A percentile compares a stretch with the other conserved stretches of the same genome.
Evolutionary conservation across 2,797 vertebrate species (phyloP).

Genomic region (Picus viridis): DNA sequence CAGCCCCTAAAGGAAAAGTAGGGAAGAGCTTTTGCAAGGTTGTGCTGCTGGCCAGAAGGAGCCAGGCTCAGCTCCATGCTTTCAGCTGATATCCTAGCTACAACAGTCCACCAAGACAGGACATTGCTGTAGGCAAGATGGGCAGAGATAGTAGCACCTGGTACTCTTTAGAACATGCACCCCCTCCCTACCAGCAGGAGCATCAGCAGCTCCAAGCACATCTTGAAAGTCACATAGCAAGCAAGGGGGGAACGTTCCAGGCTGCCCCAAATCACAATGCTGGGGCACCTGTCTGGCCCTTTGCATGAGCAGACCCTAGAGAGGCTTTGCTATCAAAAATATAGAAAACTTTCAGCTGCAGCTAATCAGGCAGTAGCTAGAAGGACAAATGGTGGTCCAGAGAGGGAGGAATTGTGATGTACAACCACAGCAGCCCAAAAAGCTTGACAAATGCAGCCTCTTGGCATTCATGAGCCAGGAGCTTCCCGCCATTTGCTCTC

Average conservation of each 20-base stretch:
- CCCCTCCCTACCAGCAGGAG: neutral
- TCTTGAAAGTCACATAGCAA: neutral
- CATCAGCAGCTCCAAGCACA: neutral
- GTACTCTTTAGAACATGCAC: fast-evolving
- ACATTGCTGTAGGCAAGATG: fast-evolving
- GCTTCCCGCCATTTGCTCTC: neutral
- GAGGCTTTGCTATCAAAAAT: neutral
- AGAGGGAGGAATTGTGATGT: neutral
- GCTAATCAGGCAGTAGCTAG: neutral
- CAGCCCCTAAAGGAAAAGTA: fast-evolving
- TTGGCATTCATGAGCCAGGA: neutral
- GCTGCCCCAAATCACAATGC: fast-evolving
- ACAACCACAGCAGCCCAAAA: neutral
- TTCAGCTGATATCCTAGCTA: neutral
- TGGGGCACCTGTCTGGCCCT: neutral
- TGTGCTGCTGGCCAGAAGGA: neutral
- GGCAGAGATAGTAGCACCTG: neutral
- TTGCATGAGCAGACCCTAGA: neutral
- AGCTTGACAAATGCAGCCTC: neutral
- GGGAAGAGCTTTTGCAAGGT: neutral
- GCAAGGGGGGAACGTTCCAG: fast-evolving
- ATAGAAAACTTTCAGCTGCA: neutral
- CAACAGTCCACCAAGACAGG: neutral
- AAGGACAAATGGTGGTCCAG: neutral
- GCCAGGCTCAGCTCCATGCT: neutral